Percentiles rank a stretch among this genome's conserved stretches.
phyloP scores from a whole-genome alignment of 2,113 vertebrate species.

The Bufo gargarizans region DNA sequence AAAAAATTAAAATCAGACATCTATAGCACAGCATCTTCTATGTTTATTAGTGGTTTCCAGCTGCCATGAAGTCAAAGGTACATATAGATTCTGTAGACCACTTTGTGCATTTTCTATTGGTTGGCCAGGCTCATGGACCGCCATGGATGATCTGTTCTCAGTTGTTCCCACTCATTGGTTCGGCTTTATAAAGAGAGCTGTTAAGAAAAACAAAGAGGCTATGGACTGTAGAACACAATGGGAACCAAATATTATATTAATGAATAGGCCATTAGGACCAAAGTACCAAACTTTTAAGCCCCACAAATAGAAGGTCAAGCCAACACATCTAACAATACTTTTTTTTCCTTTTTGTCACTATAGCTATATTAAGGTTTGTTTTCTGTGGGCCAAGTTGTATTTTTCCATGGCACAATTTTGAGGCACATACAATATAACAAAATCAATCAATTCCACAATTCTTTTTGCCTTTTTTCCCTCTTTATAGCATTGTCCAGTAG shows the following conservation, averaged over 20 bases:
- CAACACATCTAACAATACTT: too few species aligned
- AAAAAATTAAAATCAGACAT: not conserved
- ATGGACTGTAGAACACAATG: too few species aligned
- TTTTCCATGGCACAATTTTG: too few species aligned
- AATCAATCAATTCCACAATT: too few species aligned
- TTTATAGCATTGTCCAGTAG: too few species aligned
- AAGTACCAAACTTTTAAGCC: not conserved
- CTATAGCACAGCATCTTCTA: not conserved
- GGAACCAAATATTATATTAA: not conserved
- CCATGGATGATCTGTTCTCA: not conserved
- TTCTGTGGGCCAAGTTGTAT: too few species aligned
- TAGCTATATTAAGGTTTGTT: too few species aligned
- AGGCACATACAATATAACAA: too few species aligned
- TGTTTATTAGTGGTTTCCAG: not conserved
- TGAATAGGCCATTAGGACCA: not conserved
- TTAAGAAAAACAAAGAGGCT: not conserved
- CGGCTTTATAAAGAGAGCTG: constrained; percentile 36
- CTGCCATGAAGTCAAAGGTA: not conserved
- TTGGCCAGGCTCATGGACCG: not conserved
- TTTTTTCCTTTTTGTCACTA: too few species aligned
- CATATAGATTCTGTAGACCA: not conserved
- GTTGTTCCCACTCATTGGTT: not conserved
- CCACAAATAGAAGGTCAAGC: too few species aligned
- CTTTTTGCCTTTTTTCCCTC: too few species aligned
- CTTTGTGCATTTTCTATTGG: not conserved